Evolutionary conservation across 2,797 vertebrate genomes (phyloP).

Genomic region (Emydoidea blandingii): DNA sequence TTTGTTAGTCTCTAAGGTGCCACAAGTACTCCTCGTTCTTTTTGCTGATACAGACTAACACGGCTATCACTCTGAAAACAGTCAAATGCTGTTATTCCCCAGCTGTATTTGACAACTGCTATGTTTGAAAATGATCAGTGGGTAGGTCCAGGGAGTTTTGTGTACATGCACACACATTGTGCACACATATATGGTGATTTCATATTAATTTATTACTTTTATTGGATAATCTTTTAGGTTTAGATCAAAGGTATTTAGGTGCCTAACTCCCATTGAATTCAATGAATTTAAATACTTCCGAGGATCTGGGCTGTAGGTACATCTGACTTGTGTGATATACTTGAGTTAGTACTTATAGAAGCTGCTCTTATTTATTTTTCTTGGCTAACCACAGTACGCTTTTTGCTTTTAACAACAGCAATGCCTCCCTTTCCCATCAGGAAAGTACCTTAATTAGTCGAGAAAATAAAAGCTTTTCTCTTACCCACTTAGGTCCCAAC

Average conservation of each 20-base stretch:
- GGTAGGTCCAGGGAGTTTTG: not conserved
- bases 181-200: too few species aligned
- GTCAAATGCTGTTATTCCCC: not conserved
- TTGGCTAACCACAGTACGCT: slow-evolving; percentile 32
- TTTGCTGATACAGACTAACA: too few species aligned
- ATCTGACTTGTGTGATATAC: not conserved
- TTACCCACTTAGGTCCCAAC: rapidly evolving
- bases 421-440: not conserved
- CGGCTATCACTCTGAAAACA: not conserved
- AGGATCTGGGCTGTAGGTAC: not conserved
- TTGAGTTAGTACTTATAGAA: not conserved
- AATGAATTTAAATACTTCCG: not conserved
- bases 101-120: not conserved
- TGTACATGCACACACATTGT: rapidly evolving
- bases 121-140: not conserved
- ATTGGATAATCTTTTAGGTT: not conserved
- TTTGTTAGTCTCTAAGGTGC: too few species aligned
- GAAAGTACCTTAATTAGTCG: not conserved
- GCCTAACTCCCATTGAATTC: not conserved
- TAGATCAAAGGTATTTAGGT: too few species aligned
- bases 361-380: not conserved
- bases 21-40: too few species aligned
- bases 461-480: rapidly evolving
- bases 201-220: not conserved
- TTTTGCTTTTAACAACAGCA: slow-evolving; percentile 28